Conservation (phyloP, 1,140 invertebrate genomes). For the Drosophila nasuta region DNA sequence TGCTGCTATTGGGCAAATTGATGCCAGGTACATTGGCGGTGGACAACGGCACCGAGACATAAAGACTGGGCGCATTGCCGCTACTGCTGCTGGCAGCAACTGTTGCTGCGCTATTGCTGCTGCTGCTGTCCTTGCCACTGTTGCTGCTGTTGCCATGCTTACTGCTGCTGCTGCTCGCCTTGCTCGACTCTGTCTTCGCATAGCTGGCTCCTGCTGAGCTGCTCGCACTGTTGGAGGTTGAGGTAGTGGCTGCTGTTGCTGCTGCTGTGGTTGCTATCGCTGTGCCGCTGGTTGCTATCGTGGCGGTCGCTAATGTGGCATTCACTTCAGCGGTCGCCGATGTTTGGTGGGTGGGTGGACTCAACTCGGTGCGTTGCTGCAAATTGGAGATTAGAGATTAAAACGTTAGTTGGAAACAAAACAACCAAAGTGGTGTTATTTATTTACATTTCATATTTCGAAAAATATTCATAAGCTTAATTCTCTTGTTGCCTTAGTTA, state of each 20-base stretch:
- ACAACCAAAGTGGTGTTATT: no score
- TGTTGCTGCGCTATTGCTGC: conserved; percentile 10
- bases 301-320: conserved; percentile 52
- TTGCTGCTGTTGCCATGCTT: conserved; percentile 43
- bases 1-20: conserved; percentile 71
- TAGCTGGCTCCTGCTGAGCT: conserved; percentile 34
- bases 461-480: no score
- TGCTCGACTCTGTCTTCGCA: conserved; percentile 54
- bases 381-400: conserved; percentile 25
- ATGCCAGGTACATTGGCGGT: conserved; percentile 85
- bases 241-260: conserved; percentile 40
- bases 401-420: not conserved
- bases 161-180: conserved; percentile 39
- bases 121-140: conserved; percentile 39
- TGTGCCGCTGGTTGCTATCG: conserved; percentile 55
- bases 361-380: conserved; percentile 82
- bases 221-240: conserved; percentile 32
- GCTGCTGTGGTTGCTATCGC: conserved; percentile 48
- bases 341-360: conserved; percentile 79
- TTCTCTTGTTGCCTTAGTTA: no score
- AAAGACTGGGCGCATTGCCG: conserved; percentile 74
- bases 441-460: no score
- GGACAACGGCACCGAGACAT: conserved; percentile 83
- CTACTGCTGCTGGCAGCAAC: conserved; percentile 31
- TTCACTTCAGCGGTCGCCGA: conserved; percentile 76